Base-by-base conservation (phyloP, 2,797 vertebrate species). In the Anguilla pacifica region DNA sequence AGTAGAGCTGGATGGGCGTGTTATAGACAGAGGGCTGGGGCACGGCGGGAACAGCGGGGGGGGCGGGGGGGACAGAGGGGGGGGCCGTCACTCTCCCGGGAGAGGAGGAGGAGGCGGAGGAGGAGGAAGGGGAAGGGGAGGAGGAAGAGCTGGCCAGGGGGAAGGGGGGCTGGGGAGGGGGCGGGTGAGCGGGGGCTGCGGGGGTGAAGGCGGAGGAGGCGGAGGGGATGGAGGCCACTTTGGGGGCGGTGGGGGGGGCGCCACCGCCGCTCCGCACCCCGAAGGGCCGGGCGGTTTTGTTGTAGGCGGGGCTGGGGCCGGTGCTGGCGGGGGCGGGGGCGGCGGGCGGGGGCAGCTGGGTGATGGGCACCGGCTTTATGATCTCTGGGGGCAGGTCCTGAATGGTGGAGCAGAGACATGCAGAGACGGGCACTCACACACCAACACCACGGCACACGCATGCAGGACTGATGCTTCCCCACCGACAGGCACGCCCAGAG, bases 291-390 rank as follows among this genome's bases (percentile, higher is more conserved):
- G 97, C 95, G 43, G 95, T 95, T 93, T 97, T 97, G 96, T 96
- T 97, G 96, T 95, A 96, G 90, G 96, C 95, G 91, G 94, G 87
- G 83, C 92, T 79, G 74, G 92, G 89, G 94, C 94, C 91, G 93
- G 94, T 93, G 95, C 49, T 70, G 81, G 46, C 13, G 64, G 35
- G 35, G 35, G 59, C 22, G 28, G 46, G 43, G 53, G 74, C 39
- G 74, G 59, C 55, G 83, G 89, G 87, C 51, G 91, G 92, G 92
- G 96, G 95, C 94, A 57, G 87, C 15, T 87, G 86, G 82, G 95
- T 91, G 94, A 97, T 94, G 92, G 96, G 96, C 91, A 97, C 96
- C 90, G 96, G 96, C 90, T 97, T 97, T 95, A 97, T 94, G 95
- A 97, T 94, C 94, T 97, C 96, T 88, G 94, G 91, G 87, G 94